Evolutionary conservation across 2,888 invertebrate species (phyloP).

Genomic region (Ashinkailepas kermadecensis): DNA sequence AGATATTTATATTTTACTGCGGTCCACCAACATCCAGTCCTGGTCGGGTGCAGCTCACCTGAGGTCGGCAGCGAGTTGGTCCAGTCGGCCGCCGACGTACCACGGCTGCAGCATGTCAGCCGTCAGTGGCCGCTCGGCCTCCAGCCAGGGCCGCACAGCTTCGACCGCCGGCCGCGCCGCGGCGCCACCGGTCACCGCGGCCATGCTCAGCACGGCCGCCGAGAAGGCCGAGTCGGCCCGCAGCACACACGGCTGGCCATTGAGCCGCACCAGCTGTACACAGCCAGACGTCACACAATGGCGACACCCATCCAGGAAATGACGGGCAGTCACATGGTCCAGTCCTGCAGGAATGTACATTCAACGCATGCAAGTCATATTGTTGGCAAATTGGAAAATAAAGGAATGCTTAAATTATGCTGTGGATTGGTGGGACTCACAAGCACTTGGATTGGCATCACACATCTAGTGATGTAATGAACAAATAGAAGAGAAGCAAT

Average conservation of each 20-base stretch:
- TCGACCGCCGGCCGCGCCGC: conserved; percentile 74
- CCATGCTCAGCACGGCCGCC: conserved; percentile 57
- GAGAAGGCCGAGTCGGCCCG: conserved; percentile 63
- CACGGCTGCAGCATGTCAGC: conserved; percentile 50
- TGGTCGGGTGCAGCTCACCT: conserved; percentile 28
- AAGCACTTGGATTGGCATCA: too few species aligned
- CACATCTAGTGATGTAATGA: too few species aligned
- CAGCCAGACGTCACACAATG: conserved; percentile 43
- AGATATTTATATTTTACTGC: too few species aligned
- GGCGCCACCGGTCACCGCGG: conserved; percentile 55
- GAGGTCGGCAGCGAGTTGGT: conserved; percentile 35
- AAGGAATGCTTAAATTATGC: too few species aligned
- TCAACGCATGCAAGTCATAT: too few species aligned
- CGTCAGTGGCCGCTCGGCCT: conserved; percentile 57
- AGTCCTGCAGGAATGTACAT: too few species aligned
- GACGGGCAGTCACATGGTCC: too few species aligned
- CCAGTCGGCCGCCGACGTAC: conserved; percentile 58
- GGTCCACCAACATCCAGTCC: too few species aligned
- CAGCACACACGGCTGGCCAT: conserved; percentile 26
- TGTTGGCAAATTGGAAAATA: too few species aligned
- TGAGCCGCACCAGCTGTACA: conserved; percentile 60
- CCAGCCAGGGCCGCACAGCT: conserved; percentile 60
- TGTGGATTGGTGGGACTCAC: too few species aligned
- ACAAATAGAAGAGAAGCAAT: too few species aligned
- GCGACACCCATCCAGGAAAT: too few species aligned